Conservation (phyloP, 2,888 invertebrate species). For the Ochropleura leucogaster region DNA sequence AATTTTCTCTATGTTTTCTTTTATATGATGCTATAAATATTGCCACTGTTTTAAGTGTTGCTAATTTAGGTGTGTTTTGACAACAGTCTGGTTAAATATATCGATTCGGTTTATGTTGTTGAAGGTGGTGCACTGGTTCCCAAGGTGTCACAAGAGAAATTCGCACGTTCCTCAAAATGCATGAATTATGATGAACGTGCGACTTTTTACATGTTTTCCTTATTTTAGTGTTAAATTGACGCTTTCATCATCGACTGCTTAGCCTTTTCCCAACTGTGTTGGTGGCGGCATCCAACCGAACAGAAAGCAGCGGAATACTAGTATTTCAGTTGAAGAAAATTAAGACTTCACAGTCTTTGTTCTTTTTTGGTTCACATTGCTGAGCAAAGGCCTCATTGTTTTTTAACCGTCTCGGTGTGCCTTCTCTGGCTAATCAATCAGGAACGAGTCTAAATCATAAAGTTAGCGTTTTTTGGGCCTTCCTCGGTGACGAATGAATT, state of each 20-base stretch:
- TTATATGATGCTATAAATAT: slow-evolving; percentile 38
- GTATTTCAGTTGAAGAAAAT: too few relatives aligned
- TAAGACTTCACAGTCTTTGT: too few relatives aligned
- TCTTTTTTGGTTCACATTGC: too few relatives aligned
- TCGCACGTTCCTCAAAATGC: slow-evolving; percentile 28
- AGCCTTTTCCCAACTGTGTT: too few relatives aligned
- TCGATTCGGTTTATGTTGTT: slow-evolving; percentile 10
- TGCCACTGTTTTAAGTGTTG: slow-evolving; percentile 36
- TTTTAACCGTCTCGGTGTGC: too few relatives aligned
- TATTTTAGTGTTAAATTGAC: slow-evolving; percentile 10
- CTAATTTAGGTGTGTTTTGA: slow-evolving; percentile 47
- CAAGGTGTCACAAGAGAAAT: slow-evolving; percentile 39
- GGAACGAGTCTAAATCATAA: too few relatives aligned
- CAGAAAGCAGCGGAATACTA: too few relatives aligned
- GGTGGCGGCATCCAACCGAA: too few relatives aligned
- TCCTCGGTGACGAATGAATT: too few relatives aligned
- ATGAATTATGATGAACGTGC: slow-evolving; percentile 33
- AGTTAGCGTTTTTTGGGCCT: too few relatives aligned
- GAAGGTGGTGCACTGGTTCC: slow-evolving; percentile 22
- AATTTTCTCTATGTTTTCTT: slow-evolving; percentile 45
- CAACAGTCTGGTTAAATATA: slow-evolving; percentile 31
- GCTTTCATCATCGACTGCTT: background rate
- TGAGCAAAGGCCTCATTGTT: too few relatives aligned
- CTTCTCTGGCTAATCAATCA: too few relatives aligned
- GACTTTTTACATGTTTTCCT: slow-evolving; percentile 29